These are phyloP conservation scores for Protobothrops flavoviridis DNA, from an alignment of 2,113 vertebrate species.

Conservation along the genomic window DNA sequence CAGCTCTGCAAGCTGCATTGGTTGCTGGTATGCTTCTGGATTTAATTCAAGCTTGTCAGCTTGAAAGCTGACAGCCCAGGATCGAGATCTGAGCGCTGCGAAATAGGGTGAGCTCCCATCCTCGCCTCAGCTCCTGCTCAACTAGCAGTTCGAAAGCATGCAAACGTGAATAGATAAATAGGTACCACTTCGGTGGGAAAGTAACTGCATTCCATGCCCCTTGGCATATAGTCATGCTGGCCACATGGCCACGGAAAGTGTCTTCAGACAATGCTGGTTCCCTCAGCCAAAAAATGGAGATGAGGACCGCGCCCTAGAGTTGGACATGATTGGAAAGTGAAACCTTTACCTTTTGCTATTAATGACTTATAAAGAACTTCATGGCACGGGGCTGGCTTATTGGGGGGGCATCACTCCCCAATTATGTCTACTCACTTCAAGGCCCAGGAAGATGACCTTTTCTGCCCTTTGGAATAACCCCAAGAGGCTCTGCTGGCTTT, in stretches of 20 bases:
- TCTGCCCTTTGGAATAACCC: neutral
- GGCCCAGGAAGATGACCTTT: neutral
- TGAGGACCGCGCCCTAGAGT: neutral
- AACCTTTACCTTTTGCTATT: neutral
- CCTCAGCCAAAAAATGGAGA: neutral
- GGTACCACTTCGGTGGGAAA: neutral
- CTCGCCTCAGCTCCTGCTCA: neutral
- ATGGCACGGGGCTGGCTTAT: neutral
- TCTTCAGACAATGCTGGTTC: neutral
- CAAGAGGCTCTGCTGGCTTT: neutral
- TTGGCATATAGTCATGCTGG: neutral
- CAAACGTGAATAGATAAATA: neutral
- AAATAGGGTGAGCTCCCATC: neutral
- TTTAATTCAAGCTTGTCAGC: neutral
- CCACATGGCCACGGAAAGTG: neutral
- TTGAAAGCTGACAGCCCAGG: neutral
- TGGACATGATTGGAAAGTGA: neutral
- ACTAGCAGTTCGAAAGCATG: neutral
- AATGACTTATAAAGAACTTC: neutral
- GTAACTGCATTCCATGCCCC: neutral
- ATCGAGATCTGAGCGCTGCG: rapidly evolving
- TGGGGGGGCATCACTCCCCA: neutral
- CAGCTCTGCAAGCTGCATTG: neutral
- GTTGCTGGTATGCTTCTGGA: neutral
- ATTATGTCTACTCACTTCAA: neutral